Evolutionary conservation across 2,888 invertebrate species (phyloP).

Genomic region (Drosophila greeni): DNA sequence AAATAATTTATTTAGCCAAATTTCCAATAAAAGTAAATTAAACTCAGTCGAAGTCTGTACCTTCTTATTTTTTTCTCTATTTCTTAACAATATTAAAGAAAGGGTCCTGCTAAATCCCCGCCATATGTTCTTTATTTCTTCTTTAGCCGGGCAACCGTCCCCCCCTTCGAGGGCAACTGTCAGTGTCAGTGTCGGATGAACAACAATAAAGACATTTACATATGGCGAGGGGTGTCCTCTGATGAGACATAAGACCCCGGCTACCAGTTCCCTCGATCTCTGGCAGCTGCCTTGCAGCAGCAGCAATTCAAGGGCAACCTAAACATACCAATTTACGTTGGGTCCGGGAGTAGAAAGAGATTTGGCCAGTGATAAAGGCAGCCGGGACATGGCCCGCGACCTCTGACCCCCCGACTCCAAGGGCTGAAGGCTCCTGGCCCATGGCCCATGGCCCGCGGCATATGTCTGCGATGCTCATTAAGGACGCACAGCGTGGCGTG

Average conservation of each 20-base stretch:
- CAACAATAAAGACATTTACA: slow-evolving; percentile 48
- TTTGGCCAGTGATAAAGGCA: slow-evolving; percentile 51
- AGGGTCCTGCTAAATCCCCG: background rate
- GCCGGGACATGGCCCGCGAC: slow-evolving; percentile 50
- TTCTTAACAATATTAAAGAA: background rate
- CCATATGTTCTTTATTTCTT: slow-evolving; percentile 22
- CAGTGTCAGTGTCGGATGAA: slow-evolving; percentile 36
- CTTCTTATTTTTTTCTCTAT: background rate
- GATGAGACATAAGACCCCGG: slow-evolving; percentile 44
- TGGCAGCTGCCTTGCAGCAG: slow-evolving; percentile 8
- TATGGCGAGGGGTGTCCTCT: slow-evolving; percentile 20
- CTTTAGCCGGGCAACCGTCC: background rate
- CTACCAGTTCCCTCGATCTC: background rate
- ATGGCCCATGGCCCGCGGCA: slow-evolving; percentile 60
- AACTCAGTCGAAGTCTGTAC: background rate
- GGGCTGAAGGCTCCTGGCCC: slow-evolving; percentile 30
- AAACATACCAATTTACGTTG: slow-evolving; percentile 56
- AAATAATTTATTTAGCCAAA: too few relatives aligned
- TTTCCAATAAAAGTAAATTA: background rate
- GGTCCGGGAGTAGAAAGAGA: slow-evolving; percentile 43
- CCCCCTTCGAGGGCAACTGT: slow-evolving; percentile 3
- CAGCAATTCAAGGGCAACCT: slow-evolving; percentile 52
- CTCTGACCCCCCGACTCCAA: slow-evolving; percentile 26
- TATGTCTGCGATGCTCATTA: slow-evolving; percentile 71
- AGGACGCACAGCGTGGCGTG: slow-evolving; percentile 70